Evolutionary conservation across 2,797 vertebrate genomes (phyloP), one percentile per base, ranked within the genome.

Genomic region (Clarias laeviceps): DNA sequence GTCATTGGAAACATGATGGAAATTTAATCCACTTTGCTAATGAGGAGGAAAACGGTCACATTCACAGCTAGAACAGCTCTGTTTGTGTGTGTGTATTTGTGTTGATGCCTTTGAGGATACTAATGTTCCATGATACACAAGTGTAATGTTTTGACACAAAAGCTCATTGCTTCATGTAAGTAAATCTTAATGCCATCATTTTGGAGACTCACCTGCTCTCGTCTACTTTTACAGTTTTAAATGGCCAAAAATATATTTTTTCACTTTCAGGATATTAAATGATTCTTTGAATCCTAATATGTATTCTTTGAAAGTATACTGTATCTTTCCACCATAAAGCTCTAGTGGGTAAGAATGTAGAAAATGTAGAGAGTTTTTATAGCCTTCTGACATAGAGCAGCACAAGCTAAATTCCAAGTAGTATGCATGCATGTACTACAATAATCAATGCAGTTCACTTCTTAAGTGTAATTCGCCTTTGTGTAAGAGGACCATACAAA

Each of bases 1-100:
- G 83, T 87, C 88, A 82, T 86, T 88, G 90, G 90, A 90, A 91
- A 85, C 85, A 86, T 66, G 34, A 59, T 82, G 85, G 88, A 90
- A 90, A 90, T 88, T 83, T 85, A 83, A 90, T 87, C 77, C 80
- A 20, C 72, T 87, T 34, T 81, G 65, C 86, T 88, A 90, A 89
- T 86, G 84, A 88, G 87, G 80, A 88, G 85, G 88, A 84, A 89
- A 88, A 86, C 73, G 54, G 66, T 73, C 56, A 86, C 87, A 56
- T 84, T 84, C 79, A 81, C 70, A 76, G 85, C 61, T 62, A 76
- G 32, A 32, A 59, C 59, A 40, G 78, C 54, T 50, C n/a, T 61
- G 61, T 66, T 56, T 66, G 50, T 54, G 45, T 50, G 82, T 56
- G 59, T 27, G 82, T 56, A 65, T 81, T 82, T 84, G 45, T 76